phyloP scores from a whole-genome alignment of 2,113 vertebrate species.

The Danio rerio region DNA sequence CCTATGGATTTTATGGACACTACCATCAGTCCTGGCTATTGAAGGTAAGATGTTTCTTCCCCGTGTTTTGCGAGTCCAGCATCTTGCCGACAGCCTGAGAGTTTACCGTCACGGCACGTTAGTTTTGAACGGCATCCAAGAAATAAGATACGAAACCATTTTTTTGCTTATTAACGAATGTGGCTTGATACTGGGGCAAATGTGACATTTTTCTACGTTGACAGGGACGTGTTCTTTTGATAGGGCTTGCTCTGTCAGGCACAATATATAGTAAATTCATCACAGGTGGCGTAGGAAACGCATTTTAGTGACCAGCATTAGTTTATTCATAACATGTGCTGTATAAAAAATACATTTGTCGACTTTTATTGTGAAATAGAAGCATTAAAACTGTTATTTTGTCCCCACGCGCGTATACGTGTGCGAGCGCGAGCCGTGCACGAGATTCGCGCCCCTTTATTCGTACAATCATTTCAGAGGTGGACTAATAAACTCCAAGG shows the following conservation, averaged over 20 bases:
- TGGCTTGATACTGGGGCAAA: not conserved
- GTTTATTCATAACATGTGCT: not conserved
- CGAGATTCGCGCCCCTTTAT: slow-evolving; percentile 12
- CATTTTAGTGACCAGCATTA: not conserved
- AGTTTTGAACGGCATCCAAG: slow-evolving; percentile 44
- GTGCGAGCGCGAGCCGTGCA: not conserved
- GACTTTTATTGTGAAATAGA: not conserved
- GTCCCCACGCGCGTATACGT: not conserved
- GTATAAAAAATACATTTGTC: not conserved
- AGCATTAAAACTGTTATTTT: not conserved
- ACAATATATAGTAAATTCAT: not conserved
- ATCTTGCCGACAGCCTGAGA: slow-evolving; percentile 60
- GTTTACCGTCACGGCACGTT: slow-evolving; percentile 59
- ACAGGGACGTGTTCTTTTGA: slow-evolving; percentile 13
- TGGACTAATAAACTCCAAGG: not conserved
- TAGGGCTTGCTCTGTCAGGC: not conserved
- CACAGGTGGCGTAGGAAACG: not conserved
- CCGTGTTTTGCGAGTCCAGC: slow-evolving; percentile 51
- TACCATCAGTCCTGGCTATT: slow-evolving; percentile 78
- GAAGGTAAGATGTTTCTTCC: slow-evolving; percentile 76
- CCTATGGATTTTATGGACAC: slow-evolving; percentile 83
- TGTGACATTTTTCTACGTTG: slow-evolving; percentile 5
- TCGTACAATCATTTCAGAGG: not conserved
- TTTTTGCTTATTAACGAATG: slow-evolving; percentile 8
- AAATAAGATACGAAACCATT: slow-evolving; percentile 33